Percentiles rank a stretch among this genome's conserved stretches.
phyloP scores from a whole-genome alignment of 2,888 invertebrate genomes.

The Pristionchus japonicus region DNA sequence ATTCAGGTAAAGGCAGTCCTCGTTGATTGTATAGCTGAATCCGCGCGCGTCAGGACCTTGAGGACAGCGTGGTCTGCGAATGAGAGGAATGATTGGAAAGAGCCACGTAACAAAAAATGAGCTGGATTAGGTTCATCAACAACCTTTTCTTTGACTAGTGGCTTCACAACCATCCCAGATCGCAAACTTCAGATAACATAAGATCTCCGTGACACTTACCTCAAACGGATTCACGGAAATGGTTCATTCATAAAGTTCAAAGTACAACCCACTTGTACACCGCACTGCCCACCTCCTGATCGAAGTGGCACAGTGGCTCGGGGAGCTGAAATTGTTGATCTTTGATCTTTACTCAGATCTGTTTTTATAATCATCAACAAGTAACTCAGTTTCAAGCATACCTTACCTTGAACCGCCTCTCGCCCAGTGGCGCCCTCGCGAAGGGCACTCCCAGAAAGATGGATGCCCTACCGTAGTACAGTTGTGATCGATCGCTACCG shows the following conservation, averaged over 20 bases:
- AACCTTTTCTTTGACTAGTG: background rate
- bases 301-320: background rate
- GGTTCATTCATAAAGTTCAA: too few relatives aligned
- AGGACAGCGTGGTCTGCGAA: constrained; percentile 1
- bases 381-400: too few relatives aligned
- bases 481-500: constrained; percentile 15
- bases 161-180: background rate
- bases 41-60: background rate
- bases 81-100: background rate
- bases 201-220: background rate
- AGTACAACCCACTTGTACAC: background rate
- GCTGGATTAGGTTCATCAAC: too few relatives aligned
- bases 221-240: background rate
- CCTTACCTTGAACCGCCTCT: constrained; percentile 12
- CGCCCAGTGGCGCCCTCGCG: constrained; percentile 3
- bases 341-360: background rate
- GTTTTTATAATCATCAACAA: too few relatives aligned
- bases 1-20: constrained; percentile 45
- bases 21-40: background rate
- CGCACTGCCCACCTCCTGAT: background rate
- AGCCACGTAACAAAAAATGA: background rate
- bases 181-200: background rate
- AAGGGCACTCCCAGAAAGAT: constrained; percentile 36
- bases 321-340: background rate
- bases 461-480: constrained; percentile 29